Conservation (phyloP, 2,113 vertebrate species). For the Xenotilapia leptura region DNA sequence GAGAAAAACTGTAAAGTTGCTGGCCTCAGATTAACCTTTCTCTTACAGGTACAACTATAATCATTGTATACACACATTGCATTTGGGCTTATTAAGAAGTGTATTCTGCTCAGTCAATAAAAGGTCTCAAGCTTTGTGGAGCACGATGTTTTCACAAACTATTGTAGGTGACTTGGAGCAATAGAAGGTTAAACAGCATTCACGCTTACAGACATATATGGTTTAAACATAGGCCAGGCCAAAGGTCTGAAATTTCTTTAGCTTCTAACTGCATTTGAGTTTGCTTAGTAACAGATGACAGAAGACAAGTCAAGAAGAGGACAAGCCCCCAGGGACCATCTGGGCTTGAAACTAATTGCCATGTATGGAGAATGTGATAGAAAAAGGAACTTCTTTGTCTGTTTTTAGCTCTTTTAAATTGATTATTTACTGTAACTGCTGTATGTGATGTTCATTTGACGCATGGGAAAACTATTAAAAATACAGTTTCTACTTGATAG, state of each 20-base stretch:
- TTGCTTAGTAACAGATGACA: neutral
- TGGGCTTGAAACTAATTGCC: neutral
- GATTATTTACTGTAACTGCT: neutral
- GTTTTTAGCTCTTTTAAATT: neutral
- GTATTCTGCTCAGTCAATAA: neutral
- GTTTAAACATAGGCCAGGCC: neutral
- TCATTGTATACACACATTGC: neutral
- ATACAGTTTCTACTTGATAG: neutral
- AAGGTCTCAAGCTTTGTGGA: neutral
- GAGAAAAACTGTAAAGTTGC: too few relatives aligned
- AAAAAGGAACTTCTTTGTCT: neutral
- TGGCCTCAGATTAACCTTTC: neutral
- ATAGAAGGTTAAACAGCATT: neutral
- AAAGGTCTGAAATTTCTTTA: accelerated
- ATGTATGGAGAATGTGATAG: neutral
- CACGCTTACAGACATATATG: accelerated
- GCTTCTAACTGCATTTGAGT: neutral
- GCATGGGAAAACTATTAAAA: neutral
- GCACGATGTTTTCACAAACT: accelerated
- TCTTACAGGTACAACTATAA: neutral
- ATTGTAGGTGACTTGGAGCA: neutral
- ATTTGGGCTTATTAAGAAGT: neutral
- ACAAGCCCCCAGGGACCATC: neutral
- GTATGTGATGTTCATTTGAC: neutral
- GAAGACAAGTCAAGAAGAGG: neutral